phyloP scores from a whole-genome alignment of 2,113 vertebrate species.

The Taxidea taxus region DNA sequence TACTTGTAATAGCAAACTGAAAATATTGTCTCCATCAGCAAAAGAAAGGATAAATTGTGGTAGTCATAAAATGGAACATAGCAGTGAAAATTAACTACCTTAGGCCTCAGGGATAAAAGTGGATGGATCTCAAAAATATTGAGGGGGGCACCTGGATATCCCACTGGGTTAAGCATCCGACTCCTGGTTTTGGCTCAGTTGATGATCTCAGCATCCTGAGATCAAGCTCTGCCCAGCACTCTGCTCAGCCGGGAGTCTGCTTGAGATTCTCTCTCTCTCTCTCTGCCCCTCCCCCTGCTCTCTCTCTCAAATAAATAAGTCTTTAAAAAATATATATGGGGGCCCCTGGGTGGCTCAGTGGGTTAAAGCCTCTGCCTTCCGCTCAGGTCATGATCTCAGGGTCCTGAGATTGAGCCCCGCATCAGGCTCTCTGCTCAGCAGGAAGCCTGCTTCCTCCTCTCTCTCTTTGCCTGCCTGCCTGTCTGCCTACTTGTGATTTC shows the following conservation, averaged over 20 bases:
- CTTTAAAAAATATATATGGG: neutral
- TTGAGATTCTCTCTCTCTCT: neutral
- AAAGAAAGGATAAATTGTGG: neutral
- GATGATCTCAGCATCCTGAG: neutral
- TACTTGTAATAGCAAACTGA: neutral
- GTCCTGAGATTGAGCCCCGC: too few species aligned
- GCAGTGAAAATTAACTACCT: neutral
- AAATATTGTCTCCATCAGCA: neutral
- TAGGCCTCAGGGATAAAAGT: neutral
- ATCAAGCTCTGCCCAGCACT: neutral
- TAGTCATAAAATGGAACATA: neutral
- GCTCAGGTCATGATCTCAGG: too few species aligned
- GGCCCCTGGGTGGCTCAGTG: too few species aligned
- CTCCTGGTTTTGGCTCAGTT: neutral
- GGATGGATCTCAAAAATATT: neutral
- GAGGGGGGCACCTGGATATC: neutral
- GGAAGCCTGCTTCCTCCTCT: too few species aligned
- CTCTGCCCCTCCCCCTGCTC: neutral
- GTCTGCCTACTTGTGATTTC: too few species aligned
- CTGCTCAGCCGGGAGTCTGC: neutral
- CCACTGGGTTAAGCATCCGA: neutral
- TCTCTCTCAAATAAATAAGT: neutral
- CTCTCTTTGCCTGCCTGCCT: too few species aligned
- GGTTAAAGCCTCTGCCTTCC: too few species aligned
- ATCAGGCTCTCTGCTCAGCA: too few species aligned